A percentile compares a stretch with the other conserved stretches of the same genome.
phyloP scores from a whole-genome alignment of 2,113 vertebrate species.

The Sitta europaea region DNA sequence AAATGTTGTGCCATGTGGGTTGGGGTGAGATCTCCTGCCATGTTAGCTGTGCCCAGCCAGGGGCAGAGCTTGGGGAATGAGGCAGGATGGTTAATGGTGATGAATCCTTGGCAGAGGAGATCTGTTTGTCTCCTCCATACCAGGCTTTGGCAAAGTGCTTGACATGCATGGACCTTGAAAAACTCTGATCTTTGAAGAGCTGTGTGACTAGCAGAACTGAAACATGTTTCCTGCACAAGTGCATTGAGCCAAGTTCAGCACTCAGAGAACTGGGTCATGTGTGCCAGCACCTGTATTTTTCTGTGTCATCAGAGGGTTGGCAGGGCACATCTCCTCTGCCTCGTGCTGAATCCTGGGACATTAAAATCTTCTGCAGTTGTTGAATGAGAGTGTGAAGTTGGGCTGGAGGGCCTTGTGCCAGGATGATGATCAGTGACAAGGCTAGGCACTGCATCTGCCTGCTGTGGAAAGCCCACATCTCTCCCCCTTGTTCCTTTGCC shows the following conservation, averaged over 20 bases:
- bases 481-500: background rate
- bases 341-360: background rate
- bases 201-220: background rate
- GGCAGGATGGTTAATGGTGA: background rate
- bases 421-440: background rate
- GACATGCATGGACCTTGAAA: background rate
- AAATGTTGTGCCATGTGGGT: rapidly evolving
- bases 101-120: background rate
- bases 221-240: background rate
- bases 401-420: background rate
- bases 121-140: background rate
- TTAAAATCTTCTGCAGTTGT: background rate
- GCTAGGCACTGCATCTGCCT: background rate
- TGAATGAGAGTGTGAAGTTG: background rate
- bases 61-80: background rate
- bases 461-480: background rate
- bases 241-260: rapidly evolving
- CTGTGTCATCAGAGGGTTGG: background rate
- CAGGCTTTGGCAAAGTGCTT: background rate
- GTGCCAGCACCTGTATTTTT: background rate
- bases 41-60: rapidly evolving
- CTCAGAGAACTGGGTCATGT: background rate
- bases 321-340: background rate
- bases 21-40: background rate
- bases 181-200: background rate